Base-by-base conservation (phyloP, 2,113 vertebrate genomes). In the Pterocles burchelli region DNA sequence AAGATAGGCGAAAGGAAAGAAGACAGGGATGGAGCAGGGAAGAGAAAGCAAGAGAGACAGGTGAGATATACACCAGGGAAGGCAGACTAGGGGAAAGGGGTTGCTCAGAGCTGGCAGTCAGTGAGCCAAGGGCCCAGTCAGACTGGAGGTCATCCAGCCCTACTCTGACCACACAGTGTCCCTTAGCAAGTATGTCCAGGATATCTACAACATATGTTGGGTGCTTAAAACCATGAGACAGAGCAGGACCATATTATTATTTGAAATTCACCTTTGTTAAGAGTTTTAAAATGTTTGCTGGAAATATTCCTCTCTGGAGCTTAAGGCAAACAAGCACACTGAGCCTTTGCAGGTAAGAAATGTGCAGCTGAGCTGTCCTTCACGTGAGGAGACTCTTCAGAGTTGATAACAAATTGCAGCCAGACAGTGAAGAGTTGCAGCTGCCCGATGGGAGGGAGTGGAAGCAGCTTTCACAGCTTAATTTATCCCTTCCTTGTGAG, bases 291-390 rank as follows among this genome's bases (percentile, higher is more conserved):
- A 68, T 31, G 25, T 65, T 34, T 66, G 8, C 41, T 49, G 51
- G 36, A 80, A 77, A 52, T 65, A 45, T 5, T 73, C 19, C 9
- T 61, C 28, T 49, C 25, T 66, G 28, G 41, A 43, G 13, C 28
- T 73, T 28, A 54, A 68, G 46, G 68, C 51, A 74, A 88, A 76
- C 11, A 48, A 92, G 22, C 8, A 7, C 29, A 24, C 29, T 70
- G 49, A 74, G 51, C 58, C 73, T 57, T 58, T 0, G 0, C 9
- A 1, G 3, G 8, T 29, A 57, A 67, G 59, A 73, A 85, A 31
- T 3, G 25, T 34, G 54, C 49, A 80, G 43, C 74, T 71, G 52
- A 77, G 28, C 34, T 28, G 2, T 41, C 28, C 72, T 76, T 88
- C 66, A 10, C 38, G 24, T 19, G 36, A 78, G 24, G 34, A 20